Percentiles rank a stretch among this genome's conserved stretches.
Evolutionary conservation across 2,888 invertebrate genomes (phyloP).

Genomic region (Eristalis arbustorum): DNA sequence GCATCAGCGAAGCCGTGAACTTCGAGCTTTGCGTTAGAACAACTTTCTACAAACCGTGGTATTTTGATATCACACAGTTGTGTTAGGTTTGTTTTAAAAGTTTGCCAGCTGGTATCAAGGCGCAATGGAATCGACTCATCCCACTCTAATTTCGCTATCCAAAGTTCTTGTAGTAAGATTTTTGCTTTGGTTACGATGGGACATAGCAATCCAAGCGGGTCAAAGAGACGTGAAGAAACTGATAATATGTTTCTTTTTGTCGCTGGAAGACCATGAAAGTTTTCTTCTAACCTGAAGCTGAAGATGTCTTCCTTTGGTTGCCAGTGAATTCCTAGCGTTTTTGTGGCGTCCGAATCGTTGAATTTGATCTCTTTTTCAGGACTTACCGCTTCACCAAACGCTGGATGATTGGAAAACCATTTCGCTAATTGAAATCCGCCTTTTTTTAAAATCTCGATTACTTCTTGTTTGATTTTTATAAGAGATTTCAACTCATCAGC

Average conservation of each 20-base stretch:
- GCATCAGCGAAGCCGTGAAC: constrained; percentile 5
- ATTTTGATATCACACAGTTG: constrained; percentile 6
- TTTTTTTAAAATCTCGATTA: too few species aligned
- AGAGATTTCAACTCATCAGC: not conserved
- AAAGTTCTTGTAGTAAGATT: constrained; percentile 43
- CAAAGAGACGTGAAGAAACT: constrained; percentile 30
- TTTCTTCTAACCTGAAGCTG: not conserved
- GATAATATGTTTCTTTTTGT: not conserved
- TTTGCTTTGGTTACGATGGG: constrained; percentile 34
- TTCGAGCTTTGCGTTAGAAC: not conserved
- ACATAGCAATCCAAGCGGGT: constrained; percentile 49
- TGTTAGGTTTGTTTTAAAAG: constrained; percentile 17
- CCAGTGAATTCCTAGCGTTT: constrained; percentile 44
- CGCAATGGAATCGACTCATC: constrained; percentile 50
- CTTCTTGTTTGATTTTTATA: not conserved
- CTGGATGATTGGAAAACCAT: not conserved
- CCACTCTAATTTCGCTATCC: constrained; percentile 23
- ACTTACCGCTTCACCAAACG: not conserved
- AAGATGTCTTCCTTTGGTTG: constrained; percentile 1
- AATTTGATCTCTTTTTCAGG: constrained; percentile 5
- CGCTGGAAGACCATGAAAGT: not conserved
- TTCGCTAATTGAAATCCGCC: too few species aligned
- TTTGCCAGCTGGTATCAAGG: constrained; percentile 26
- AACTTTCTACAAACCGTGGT: constrained; percentile 16
- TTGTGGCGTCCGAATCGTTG: constrained; percentile 23